Evolutionary conservation across 1,140 invertebrate species (phyloP), one percentile per base, ranked within the genome.

Genomic region (Aricia agestis): DNA sequence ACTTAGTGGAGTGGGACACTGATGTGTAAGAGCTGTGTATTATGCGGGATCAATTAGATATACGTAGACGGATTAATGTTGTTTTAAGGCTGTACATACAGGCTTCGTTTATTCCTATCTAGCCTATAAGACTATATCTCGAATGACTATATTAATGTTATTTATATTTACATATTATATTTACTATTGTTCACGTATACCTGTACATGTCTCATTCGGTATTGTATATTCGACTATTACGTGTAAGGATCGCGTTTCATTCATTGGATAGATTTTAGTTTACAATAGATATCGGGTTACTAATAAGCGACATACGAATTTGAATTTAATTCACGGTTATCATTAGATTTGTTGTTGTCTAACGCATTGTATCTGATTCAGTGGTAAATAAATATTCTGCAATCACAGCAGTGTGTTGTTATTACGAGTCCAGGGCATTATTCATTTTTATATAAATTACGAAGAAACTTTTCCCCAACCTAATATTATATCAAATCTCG

Each of bases 11-110:
- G 31, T 69, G 68, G 58, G 59, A 69, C 68, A 61, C 45, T 52
- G 68, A 41, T 69, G 36, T 69, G 68, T 41, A 15, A 61, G 68
- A 58, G 81, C 81, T 82, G 82, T 85, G 80, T 83, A 83, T 80
- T 83, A 86, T 82, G 87, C 79, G 87, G 87, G 87, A 89, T 89
- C 87, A 89, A 89, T 81, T 89, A 89, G 85, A 78, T 87, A 78
- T 87, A 83, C 73, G 72, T 83, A 86, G 80, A 74, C 76, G 78
- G 76, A 77, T 77, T 79, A 83, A 72, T 32, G 74, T 79, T 77
- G 81, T 82, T 82, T 74, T 77, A 82, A 80, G 74, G 77, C 77
- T 89, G 82, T 83, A 86, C 45, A 83, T 81, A 81, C 67, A 69
- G 72, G 75, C 77, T 79, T 76, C 73, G 71, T 77, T 79, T 72